Conservation (phyloP, 2,888 invertebrate species). For the Stictocephala bisonia region DNA sequence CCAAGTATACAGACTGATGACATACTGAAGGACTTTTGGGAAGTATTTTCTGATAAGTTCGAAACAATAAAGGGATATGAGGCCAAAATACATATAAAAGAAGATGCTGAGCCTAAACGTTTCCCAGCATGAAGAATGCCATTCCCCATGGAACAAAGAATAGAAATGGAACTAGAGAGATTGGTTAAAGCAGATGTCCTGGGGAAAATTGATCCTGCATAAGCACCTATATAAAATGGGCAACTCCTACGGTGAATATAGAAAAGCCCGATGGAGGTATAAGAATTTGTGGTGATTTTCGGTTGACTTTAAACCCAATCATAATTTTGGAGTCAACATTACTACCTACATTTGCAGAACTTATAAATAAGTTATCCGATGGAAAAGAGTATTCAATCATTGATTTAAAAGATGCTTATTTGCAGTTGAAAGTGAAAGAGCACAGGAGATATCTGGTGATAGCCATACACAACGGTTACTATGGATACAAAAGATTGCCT, state of each 20-base stretch:
- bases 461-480: not conserved
- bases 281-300: constrained; percentile 19
- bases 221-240: not conserved
- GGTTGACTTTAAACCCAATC: not conserved
- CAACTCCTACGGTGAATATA: not conserved
- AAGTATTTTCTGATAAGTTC: not conserved
- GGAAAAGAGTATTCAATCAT: not conserved
- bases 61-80: constrained; percentile 10
- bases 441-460: constrained; percentile 1
- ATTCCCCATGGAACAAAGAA: constrained; percentile 1
- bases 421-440: not conserved
- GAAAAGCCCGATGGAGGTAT: not conserved
- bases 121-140: not conserved
- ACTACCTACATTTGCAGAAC: constrained; percentile 3
- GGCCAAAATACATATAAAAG: not conserved
- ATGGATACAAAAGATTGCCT: not conserved
- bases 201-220: not conserved
- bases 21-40: not conserved
- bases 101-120: not conserved
- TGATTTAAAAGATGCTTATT: not conserved
- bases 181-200: not conserved
- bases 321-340: not conserved
- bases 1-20: too few species aligned
- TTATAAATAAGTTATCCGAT: not conserved
- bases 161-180: constrained; percentile 3